Evolutionary conservation across 2,888 invertebrate genomes (phyloP), one percentile per base, ranked within the genome.

Genomic region (Uloborus plumipes): DNA sequence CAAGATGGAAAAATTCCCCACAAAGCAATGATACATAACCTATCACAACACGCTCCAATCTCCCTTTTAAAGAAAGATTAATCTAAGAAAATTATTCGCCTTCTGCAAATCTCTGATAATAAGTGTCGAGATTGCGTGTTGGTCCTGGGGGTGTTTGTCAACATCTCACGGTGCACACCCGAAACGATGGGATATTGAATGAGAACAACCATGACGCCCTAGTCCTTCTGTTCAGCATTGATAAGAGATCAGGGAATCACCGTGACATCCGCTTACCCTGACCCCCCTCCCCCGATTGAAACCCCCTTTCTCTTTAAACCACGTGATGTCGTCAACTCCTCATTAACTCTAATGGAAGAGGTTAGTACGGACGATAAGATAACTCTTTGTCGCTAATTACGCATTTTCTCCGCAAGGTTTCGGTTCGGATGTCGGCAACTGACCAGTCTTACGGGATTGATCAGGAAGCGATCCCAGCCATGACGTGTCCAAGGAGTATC

Each of bases 331-430:
- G 76, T 76, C 76, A 76, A 69, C 69, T 76, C 58, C 76, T 76
- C 76, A 76, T 76, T 76, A 76, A 76, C 76, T 69, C 76, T 76
- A 67, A 76, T 76, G 69, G 76, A 76, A 76, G 76, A 76, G 76
- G 67, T 69, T 69, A 76, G 69, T 51, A 69, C 69, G 20, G 26
- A 31, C 47, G 76, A 76, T 76, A 76, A 76, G 76, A 76, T 76
- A 76, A 76, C 76, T 62, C 76, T 49, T 76, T 76, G 39, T 39
- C 26, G 55, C 76, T 76, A 76, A 76, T 76, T 76, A 76, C 76
- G 14, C 67, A 69, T 61, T 76, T 76, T 76, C 76, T 76, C 76
- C 39, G 65, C n/a, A 11, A 31, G 16, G 31, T 55, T 55, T 6
- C 65, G 55, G 31, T 51, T 73, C 53, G 53, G 53, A 65, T 62